A percentile compares a stretch with the other conserved stretches of the same genome.
Evolutionary conservation across 2,113 vertebrate genomes (phyloP).

Genomic region (Phycodurus eques): DNA sequence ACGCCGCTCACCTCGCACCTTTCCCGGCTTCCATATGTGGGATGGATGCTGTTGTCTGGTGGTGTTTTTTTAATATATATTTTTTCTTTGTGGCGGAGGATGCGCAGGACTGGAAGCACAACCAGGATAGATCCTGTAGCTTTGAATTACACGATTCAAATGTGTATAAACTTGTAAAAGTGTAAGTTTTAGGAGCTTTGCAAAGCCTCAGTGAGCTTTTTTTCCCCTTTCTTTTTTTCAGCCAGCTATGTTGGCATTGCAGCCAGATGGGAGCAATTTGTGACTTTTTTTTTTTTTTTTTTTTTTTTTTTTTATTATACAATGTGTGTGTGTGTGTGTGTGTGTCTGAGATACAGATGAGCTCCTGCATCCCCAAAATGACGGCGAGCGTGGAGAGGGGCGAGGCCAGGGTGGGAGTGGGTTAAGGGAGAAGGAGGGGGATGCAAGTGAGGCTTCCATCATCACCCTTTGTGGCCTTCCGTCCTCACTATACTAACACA

Average conservation of each 20-base stretch:
- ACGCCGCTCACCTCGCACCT: background rate
- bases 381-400: conserved; percentile 49
- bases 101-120: conserved; percentile 16
- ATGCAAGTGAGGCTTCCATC: conserved; percentile 7
- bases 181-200: conserved; percentile 2
- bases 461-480: conserved; percentile 40
- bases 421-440: background rate
- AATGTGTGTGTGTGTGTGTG: conserved; percentile 8
- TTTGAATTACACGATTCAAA: background rate
- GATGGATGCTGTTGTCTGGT: background rate
- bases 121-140: conserved; percentile 9
- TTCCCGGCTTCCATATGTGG: background rate
- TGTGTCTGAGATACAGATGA: conserved; percentile 33
- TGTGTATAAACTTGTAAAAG: background rate
- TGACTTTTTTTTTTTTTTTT: conserved; percentile 9
- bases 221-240: conserved; percentile 1
- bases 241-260: conserved; percentile 9
- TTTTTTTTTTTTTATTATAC: conserved; percentile 5
- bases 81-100: conserved; percentile 25
- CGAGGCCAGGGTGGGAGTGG: conserved; percentile 42
- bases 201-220: conserved; percentile 17
- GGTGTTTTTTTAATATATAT: background rate
- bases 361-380: conserved; percentile 47
- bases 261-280: conserved; percentile 45
- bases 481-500: background rate